phyloP scores from a whole-genome alignment of 2,113 vertebrate species.

The Tenrec ecaudatus region DNA sequence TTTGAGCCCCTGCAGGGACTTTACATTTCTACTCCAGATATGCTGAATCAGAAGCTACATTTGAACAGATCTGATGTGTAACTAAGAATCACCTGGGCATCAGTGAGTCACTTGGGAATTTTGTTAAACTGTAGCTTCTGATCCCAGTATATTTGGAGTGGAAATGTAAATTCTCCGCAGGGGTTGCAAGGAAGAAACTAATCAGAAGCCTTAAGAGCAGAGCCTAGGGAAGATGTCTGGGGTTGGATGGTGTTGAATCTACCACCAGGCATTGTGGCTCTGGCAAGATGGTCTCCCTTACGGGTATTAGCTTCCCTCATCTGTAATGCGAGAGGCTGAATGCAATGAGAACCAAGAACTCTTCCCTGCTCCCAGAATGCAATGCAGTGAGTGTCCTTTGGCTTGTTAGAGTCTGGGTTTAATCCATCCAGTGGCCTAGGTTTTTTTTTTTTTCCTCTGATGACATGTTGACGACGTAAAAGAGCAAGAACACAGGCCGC shows the following conservation, averaged over 20 bases:
- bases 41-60: background rate
- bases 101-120: too few species aligned
- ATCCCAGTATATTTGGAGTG: too few species aligned
- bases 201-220: background rate
- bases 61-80: background rate
- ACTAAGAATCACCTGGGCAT: too few species aligned
- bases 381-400: background rate
- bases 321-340: background rate
- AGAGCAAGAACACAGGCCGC: background rate
- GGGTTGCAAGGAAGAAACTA: background rate
- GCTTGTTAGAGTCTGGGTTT: background rate
- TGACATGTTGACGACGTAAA: background rate
- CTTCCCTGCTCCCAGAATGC: background rate
- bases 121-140: too few species aligned
- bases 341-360: background rate
- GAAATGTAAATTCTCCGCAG: too few species aligned
- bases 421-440: background rate
- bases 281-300: background rate
- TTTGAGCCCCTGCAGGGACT: background rate
- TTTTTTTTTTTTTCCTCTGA: background rate
- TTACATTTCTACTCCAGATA: background rate
- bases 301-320: background rate
- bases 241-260: background rate
- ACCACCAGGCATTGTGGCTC: background rate
- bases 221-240: background rate